phyloP scores from a whole-genome alignment of 2,113 vertebrate genomes.

The Tringa solitaria region DNA sequence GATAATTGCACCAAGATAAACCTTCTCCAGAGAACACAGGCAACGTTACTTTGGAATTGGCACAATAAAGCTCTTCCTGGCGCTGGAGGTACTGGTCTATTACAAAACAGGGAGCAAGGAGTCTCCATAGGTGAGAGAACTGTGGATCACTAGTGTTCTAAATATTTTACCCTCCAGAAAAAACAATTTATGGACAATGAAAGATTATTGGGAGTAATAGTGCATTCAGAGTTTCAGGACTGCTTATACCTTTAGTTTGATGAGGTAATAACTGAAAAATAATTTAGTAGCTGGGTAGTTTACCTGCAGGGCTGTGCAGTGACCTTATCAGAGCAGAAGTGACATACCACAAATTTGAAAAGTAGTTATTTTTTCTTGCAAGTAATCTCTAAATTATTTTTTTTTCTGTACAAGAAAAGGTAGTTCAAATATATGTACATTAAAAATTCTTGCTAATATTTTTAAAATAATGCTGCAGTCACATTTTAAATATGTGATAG shows the following conservation, averaged over 20 bases:
- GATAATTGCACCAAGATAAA: background rate
- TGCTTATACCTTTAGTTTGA: background rate
- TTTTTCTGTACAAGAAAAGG: background rate
- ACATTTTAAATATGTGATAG: background rate
- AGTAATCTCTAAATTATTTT: background rate
- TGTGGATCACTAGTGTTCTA: background rate
- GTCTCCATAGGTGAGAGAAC: background rate
- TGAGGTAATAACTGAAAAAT: background rate
- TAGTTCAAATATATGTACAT: background rate
- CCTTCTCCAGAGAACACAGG: accelerated
- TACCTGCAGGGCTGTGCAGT: background rate
- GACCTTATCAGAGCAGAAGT: background rate
- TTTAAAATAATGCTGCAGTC: background rate
- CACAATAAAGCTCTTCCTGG: background rate
- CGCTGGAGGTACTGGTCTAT: background rate
- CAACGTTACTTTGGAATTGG: background rate
- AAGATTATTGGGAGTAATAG: background rate
- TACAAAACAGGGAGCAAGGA: background rate
- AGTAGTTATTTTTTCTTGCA: background rate
- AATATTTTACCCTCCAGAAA: background rate
- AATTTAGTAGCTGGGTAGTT: background rate
- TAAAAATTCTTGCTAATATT: background rate
- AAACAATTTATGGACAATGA: background rate
- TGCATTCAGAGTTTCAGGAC: background rate
- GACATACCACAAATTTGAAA: background rate